phyloP scores from a whole-genome alignment of 2,113 vertebrate genomes.

The Nothobranchius furzeri region DNA sequence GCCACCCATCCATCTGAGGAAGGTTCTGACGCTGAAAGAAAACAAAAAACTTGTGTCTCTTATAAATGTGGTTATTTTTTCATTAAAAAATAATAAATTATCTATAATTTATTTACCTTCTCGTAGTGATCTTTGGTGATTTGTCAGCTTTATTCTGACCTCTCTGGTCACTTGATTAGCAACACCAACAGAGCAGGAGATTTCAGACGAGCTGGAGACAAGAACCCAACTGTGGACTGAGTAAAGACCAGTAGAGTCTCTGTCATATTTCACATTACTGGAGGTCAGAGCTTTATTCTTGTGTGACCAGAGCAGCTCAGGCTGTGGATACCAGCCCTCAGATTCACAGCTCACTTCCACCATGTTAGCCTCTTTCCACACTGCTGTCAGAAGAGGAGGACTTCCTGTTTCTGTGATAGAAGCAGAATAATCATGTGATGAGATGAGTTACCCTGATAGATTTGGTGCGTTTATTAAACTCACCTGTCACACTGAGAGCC shows the following conservation, averaged over 20 bases:
- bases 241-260: slow-evolving; percentile 7
- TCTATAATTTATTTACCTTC: not conserved
- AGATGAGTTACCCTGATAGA: not conserved
- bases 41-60: not conserved
- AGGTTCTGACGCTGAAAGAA: slow-evolving; percentile 12
- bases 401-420: slow-evolving; percentile 48
- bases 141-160: slow-evolving; percentile 18
- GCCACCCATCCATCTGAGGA: slow-evolving; percentile 24
- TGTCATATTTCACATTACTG: not conserved
- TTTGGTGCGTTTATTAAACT: slow-evolving; percentile 27
- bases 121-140: rapidly evolving
- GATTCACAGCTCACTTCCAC: slow-evolving; percentile 72
- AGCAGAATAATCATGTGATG: not conserved
- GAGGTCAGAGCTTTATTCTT: not conserved
- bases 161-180: slow-evolving; percentile 14
- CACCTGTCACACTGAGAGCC: slow-evolving; percentile 55
- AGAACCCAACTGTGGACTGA: slow-evolving; percentile 67
- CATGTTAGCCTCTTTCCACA: not conserved
- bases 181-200: slow-evolving; percentile 63
- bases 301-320: slow-evolving; percentile 51
- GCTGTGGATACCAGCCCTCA: slow-evolving; percentile 68
- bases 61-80: not conserved
- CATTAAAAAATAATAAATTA: not conserved
- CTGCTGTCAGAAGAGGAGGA: slow-evolving; percentile 35
- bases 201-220: slow-evolving; percentile 12